Percentiles rank a stretch among this genome's conserved stretches.
phyloP scores from a whole-genome alignment of 1,140 invertebrate species.

The Dryas iulia region DNA sequence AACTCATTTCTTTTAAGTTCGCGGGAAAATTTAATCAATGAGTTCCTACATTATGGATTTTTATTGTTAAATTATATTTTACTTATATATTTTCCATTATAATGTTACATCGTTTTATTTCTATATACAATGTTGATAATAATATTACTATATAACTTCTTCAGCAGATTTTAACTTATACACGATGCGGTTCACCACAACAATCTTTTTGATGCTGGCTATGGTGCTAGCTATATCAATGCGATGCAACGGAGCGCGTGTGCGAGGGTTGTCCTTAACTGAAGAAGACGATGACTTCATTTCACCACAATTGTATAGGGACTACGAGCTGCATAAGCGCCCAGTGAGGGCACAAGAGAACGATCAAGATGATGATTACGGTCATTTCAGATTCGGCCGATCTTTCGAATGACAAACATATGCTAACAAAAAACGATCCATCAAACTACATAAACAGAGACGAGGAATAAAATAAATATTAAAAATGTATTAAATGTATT shows the following conservation, averaged over 20 bases:
- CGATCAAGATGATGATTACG: slow-evolving; percentile 85
- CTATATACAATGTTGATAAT: not conserved
- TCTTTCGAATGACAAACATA: not conserved
- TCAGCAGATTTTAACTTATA: slow-evolving; percentile 17
- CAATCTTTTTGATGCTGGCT: slow-evolving; percentile 46
- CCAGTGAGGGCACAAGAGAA: slow-evolving; percentile 68
- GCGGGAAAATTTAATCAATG: no score
- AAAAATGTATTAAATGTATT: not conserved
- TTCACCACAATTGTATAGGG: slow-evolving; percentile 81
- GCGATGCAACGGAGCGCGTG: slow-evolving; percentile 44
- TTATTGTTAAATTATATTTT: no score
- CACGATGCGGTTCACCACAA: slow-evolving; percentile 50
- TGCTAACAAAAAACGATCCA: not conserved
- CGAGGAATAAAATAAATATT: not conserved
- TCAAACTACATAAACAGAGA: not conserved
- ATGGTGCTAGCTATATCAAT: slow-evolving; percentile 41
- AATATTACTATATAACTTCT: not conserved
- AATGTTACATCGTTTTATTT: no score
- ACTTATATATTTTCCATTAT: no score
- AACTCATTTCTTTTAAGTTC: no score
- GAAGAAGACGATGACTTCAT: slow-evolving; percentile 82
- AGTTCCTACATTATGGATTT: no score
- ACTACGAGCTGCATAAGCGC: slow-evolving; percentile 84
- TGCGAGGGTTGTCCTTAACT: slow-evolving; percentile 39
- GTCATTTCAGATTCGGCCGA: slow-evolving; percentile 84